Evolutionary conservation across 2,888 invertebrate species (phyloP), one percentile per base, ranked within the genome.

Genomic region (Agonopterix subpropinquella): DNA sequence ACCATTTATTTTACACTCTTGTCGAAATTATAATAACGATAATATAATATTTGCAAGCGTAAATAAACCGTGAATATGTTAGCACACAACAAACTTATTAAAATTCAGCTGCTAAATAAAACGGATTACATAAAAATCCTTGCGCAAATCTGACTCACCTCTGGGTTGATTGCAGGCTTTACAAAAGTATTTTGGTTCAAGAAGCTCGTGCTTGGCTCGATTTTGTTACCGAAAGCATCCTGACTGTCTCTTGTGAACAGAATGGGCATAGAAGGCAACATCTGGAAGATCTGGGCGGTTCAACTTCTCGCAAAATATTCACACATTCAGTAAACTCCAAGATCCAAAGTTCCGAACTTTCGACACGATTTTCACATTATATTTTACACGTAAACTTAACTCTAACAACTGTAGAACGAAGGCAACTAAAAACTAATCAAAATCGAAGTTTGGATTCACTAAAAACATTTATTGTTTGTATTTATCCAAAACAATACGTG

Each of bases 251-350:
- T 80, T 37, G 80, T 70, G 58, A 85, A 86, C 64, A 89, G 65
- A 55, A 87, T 67, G 51, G 89, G 89, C 89, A 89, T 89, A 65
- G 89, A 89, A 73, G 89, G 89, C 76, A 89, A 74, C 89, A 89
- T 89, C 68, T 80, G 76, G 73, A 69, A 65, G 67, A 68, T 70
- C 56, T 67, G 56, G 51, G 58, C 11, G 13, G 58, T 61, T 28
- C 58, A 61, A 37, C 59, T 59, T 63, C 66, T 59, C 60, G 59
- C 62, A 65, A 28, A 28, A 59, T 62, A 66, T 70, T 67, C 59
- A 13, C 63, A 28, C 28, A 28, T 28, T 28, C 28, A 28, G 28
- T 5, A 28, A 28, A 28, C 5, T 62, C 59, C 53, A 56, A 52
- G 44, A 52, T 53, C 48, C 37, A 11, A 45, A 44, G 15, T 53